Conservation (phyloP, 2,797 vertebrate genomes). For the Sylvia borin region DNA sequence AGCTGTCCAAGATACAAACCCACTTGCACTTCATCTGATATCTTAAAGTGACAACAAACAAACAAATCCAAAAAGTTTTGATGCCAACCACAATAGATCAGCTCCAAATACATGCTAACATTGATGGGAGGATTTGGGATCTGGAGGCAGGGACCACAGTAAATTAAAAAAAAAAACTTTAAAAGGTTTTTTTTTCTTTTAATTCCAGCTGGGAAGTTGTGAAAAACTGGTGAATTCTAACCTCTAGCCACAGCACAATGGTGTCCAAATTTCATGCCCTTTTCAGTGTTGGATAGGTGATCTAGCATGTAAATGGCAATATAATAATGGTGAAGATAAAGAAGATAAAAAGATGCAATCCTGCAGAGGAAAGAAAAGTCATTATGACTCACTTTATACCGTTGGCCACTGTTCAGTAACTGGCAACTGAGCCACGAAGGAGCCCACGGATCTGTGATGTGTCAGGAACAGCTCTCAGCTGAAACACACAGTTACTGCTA, state of each 20-base stretch:
- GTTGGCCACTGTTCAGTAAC: slow-evolving; percentile 54
- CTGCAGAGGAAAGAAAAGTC: slow-evolving; percentile 21
- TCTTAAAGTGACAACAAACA: slow-evolving; percentile 29
- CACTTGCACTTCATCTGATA: slow-evolving; percentile 9
- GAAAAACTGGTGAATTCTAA: background rate
- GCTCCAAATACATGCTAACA: background rate
- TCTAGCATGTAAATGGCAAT: background rate
- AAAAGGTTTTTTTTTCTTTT: background rate
- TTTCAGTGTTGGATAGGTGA: background rate
- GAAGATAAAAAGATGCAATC: slow-evolving; percentile 19
- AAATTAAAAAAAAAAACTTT: background rate
- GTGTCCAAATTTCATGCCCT: background rate
- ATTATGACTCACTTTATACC: slow-evolving; percentile 20
- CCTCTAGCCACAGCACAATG: background rate
- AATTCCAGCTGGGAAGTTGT: background rate
- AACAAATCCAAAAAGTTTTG: background rate
- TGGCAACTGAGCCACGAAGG: slow-evolving; percentile 19
- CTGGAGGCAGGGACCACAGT: background rate
- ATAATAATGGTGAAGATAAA: slow-evolving; percentile 30
- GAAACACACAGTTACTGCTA: slow-evolving; percentile 37
- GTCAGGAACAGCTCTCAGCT: slow-evolving; percentile 62
- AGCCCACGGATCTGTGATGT: slow-evolving; percentile 37
- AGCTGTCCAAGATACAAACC: slow-evolving; percentile 21
- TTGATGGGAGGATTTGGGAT: background rate
- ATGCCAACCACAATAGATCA: slow-evolving; percentile 27